Evolutionary conservation across 2,113 vertebrate species (phyloP).

Genomic region (Megaptera novaeangliae): DNA sequence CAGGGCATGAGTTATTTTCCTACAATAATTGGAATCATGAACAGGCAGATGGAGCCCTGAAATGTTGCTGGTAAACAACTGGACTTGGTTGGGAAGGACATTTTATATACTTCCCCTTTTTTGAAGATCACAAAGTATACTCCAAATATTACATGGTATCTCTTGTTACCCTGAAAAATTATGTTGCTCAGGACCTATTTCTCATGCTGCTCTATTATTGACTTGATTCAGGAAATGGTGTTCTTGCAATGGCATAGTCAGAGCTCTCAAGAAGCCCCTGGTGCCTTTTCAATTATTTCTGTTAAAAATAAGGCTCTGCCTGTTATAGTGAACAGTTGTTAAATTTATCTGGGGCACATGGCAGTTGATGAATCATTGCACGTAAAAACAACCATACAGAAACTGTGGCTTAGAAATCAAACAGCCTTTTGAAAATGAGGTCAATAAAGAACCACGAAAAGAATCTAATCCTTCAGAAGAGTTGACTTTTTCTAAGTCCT

Average conservation of each 20-base stretch:
- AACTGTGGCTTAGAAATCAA: slow-evolving; percentile 59
- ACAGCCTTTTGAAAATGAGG: slow-evolving; percentile 56
- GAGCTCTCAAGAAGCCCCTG: slow-evolving; percentile 33
- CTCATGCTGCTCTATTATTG: slow-evolving; percentile 33
- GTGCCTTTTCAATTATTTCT: slow-evolving; percentile 68
- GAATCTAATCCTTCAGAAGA: slow-evolving; percentile 18
- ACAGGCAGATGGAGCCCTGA: not conserved
- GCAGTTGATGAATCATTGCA: slow-evolving; percentile 53
- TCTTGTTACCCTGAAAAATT: slow-evolving; percentile 49
- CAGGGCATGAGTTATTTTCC: not conserved
- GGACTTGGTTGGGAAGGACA: not conserved
- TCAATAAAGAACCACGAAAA: slow-evolving; percentile 40
- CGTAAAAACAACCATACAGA: slow-evolving; percentile 4
- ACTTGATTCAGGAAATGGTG: slow-evolving; percentile 38
- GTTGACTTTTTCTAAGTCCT: slow-evolving; percentile 11
- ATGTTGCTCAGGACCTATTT: not conserved
- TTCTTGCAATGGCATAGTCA: not conserved
- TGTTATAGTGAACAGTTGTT: slow-evolving; percentile 37
- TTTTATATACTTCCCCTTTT: not conserved
- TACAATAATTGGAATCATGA: not conserved
- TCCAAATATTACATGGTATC: not conserved
- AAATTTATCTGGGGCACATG: slow-evolving; percentile 42
- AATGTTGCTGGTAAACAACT: not conserved
- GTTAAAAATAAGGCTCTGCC: slow-evolving; percentile 59
- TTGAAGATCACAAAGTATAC: not conserved